A percentile compares a stretch with the other conserved stretches of the same genome.
These are phyloP conservation scores for Camelus bactrianus DNA, from an alignment of 2,113 vertebrate species.

Conservation along the genomic window DNA sequence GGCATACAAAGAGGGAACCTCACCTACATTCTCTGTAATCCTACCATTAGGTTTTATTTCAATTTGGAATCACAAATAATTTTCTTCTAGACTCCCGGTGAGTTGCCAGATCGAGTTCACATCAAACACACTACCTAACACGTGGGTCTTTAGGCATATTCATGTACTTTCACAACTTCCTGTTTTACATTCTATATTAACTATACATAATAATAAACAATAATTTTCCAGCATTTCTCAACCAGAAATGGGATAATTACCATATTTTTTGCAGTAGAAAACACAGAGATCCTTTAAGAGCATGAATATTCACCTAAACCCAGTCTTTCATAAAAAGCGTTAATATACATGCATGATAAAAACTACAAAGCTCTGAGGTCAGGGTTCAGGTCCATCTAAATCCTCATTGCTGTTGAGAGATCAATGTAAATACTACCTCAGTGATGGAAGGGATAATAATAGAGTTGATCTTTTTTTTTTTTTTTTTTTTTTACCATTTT, in stretches of 20 bases:
- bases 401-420: not conserved
- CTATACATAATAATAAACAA: not conserved
- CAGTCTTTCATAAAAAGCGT: not conserved
- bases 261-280: not conserved
- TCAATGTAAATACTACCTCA: not conserved
- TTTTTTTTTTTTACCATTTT: constrained; percentile 2
- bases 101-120: not conserved
- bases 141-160: not conserved
- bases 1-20: not conserved
- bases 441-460: not conserved
- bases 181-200: not conserved
- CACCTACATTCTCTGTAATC: not conserved
- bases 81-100: not conserved
- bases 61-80: not conserved
- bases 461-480: not conserved
- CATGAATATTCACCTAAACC: not conserved
- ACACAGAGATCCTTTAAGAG: not conserved
- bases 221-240: not conserved
- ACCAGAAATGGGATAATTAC: not conserved
- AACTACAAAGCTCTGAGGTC: not conserved
- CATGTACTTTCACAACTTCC: not conserved
- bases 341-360: not conserved
- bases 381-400: not conserved
- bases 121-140: not conserved
- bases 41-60: not conserved